phyloP scores from a whole-genome alignment of 2,888 invertebrate species.

The Melanophora roralis region DNA sequence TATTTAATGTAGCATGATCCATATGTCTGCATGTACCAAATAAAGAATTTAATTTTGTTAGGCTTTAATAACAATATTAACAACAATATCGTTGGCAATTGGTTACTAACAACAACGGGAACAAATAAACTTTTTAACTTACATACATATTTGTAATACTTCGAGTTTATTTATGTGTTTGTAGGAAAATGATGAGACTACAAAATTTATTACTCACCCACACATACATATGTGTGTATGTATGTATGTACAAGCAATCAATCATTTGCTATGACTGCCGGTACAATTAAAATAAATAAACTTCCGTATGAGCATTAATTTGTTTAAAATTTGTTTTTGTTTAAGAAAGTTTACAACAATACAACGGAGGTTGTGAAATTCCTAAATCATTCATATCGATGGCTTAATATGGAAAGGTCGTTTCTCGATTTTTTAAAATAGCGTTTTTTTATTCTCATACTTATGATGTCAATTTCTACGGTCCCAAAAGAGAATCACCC shows the following conservation, averaged over 20 bases:
- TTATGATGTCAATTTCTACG: no score
- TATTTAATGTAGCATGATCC: neutral
- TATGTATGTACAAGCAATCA: neutral
- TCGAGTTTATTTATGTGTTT: neutral
- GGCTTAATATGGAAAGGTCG: no score
- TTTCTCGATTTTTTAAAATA: no score
- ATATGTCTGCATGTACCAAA: neutral
- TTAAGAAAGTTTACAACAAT: no score
- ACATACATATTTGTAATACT: slow-evolving; percentile 23
- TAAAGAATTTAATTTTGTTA: slow-evolving; percentile 3
- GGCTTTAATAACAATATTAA: neutral
- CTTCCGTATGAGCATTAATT: no score
- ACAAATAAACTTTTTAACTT: neutral
- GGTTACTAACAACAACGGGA: neutral
- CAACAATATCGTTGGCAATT: slow-evolving; percentile 9
- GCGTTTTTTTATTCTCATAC: no score
- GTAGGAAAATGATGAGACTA: neutral
- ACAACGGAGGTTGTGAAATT: no score
- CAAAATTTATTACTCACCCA: slow-evolving; percentile 2
- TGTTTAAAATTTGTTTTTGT: no score
- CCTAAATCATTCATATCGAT: no score
- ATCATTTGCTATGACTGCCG: neutral
- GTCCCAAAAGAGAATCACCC: no score
- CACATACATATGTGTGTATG: neutral
- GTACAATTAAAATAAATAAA: neutral